Evolutionary conservation across 1,140 invertebrate species (phyloP), one percentile per base, ranked within the genome.

Genomic region (Saccostrea glomerata): DNA sequence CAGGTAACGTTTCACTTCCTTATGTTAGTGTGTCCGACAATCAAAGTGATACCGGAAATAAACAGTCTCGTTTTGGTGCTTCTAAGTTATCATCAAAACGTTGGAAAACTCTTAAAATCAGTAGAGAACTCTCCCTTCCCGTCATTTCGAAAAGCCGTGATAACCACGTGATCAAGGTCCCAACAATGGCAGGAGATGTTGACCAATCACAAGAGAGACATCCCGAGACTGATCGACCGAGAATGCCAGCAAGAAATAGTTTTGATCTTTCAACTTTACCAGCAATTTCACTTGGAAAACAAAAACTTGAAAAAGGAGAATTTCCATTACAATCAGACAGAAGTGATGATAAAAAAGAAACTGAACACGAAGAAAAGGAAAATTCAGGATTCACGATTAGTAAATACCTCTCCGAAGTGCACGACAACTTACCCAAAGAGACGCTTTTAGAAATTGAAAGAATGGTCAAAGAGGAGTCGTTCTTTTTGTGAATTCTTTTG

Each of bases 391-490:
- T 77, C 15, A 77, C 15, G 25, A 77, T 77, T 77, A 30, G 25
- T 36, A 77, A 77, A 77, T 77, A 77, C 12, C 15, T 77, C 13
- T 77, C 70, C 0, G 70, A 77, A 36, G 70, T 77, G 9, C 70
- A 77, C 13, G 70, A 17, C 13, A 77, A 77, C 30, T 77, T 77
- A 77, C 70, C 70, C 9, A 30, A 77, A 36, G 70, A 77, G 25
- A 77, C 30, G 25, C 70, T 77, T 6, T 12, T 77, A 36, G 70
- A 77, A 25, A 77, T 77, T 36, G 70, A 77, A 15, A 25, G 70
- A 77, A 77, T 77, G 70, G 25, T 77, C 23, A 77, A 77, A 36
- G 70, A 77, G 70, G 70, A 77, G 70, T 77, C 70, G 25, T 77
- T 77, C 70, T 30, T 77, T 77, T 30, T 77, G 17, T 63, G 9